A percentile compares a stretch with the other conserved stretches of the same genome.
phyloP scores from a whole-genome alignment of 2,113 vertebrate genomes.

The Lampris megalopsis region DNA sequence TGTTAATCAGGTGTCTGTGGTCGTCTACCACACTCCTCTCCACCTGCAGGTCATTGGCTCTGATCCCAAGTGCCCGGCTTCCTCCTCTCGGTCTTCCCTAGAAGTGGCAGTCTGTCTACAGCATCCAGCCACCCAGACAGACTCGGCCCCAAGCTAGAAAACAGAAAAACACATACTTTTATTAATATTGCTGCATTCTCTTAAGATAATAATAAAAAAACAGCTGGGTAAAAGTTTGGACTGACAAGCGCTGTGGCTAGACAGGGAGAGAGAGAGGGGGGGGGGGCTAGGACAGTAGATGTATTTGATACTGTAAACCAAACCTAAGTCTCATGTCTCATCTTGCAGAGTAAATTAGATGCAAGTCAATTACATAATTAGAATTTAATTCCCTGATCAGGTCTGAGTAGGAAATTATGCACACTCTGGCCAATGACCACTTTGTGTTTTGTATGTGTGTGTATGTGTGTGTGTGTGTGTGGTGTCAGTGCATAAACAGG shows the following conservation, averaged over 20 bases:
- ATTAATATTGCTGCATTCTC: slow-evolving; percentile 20
- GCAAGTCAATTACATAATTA: slow-evolving; percentile 71
- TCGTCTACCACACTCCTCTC: slow-evolving; percentile 39
- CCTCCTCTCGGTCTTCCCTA: slow-evolving; percentile 42
- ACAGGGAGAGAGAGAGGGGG: neutral
- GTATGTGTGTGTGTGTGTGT: neutral
- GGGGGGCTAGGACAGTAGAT: slow-evolving; percentile 33
- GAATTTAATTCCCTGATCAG: slow-evolving; percentile 51
- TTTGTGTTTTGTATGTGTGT: neutral
- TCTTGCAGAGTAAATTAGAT: slow-evolving; percentile 62
- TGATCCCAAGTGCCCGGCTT: slow-evolving; percentile 43
- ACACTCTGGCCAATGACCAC: neutral
- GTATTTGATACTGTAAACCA: slow-evolving; percentile 70
- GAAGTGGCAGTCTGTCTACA: slow-evolving; percentile 32
- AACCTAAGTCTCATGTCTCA: slow-evolving; percentile 55
- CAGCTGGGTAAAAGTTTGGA: neutral
- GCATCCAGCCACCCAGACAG: slow-evolving; percentile 48
- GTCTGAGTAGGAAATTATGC: slow-evolving; percentile 32
- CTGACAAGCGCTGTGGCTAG: slow-evolving; percentile 6
- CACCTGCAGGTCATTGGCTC: slow-evolving; percentile 64
- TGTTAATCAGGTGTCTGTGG: slow-evolving; percentile 70
- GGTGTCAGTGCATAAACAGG: neutral
- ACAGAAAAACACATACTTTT: slow-evolving; percentile 26
- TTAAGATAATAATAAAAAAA: slow-evolving; percentile 30
- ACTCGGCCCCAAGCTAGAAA: slow-evolving; percentile 55